These are phyloP conservation scores for Dyspetes luteomarginatus DNA, from an alignment of 2,888 invertebrate species.

Conservation along the genomic window DNA sequence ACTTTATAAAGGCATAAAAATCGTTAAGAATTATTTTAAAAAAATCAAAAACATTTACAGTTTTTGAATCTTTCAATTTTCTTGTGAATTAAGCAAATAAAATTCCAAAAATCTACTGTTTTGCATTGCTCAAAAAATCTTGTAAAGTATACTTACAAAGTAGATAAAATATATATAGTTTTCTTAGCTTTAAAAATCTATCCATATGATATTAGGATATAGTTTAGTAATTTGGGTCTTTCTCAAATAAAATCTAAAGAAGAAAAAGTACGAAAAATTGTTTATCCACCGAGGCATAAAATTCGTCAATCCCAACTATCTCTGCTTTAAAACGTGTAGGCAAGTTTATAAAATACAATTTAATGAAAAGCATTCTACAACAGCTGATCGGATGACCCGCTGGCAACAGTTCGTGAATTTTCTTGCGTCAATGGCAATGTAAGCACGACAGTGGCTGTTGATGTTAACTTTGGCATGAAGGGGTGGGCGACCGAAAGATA, in stretches of 20 bases:
- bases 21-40: neutral
- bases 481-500: slow-evolving; percentile 47
- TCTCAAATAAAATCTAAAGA: no score
- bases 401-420: slow-evolving; percentile 50
- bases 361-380: slow-evolving; percentile 7
- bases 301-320: neutral
- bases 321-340: neutral
- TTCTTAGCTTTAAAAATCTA: neutral
- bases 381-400: slow-evolving; percentile 62
- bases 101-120: no score
- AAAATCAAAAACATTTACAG: neutral
- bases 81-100: neutral
- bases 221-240: neutral
- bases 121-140: no score
- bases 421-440: slow-evolving; percentile 62
- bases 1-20: no score
- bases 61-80: neutral
- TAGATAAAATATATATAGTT: neutral
- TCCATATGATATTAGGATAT: neutral
- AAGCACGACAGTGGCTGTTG: slow-evolving; percentile 45
- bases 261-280: neutral
- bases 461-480: slow-evolving; percentile 40
- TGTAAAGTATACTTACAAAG: neutral
- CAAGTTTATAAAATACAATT: neutral
- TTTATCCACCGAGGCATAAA: neutral